Evolutionary conservation across 1,140 invertebrate species (phyloP).

Genomic region (Propsilocerus akamusi): DNA sequence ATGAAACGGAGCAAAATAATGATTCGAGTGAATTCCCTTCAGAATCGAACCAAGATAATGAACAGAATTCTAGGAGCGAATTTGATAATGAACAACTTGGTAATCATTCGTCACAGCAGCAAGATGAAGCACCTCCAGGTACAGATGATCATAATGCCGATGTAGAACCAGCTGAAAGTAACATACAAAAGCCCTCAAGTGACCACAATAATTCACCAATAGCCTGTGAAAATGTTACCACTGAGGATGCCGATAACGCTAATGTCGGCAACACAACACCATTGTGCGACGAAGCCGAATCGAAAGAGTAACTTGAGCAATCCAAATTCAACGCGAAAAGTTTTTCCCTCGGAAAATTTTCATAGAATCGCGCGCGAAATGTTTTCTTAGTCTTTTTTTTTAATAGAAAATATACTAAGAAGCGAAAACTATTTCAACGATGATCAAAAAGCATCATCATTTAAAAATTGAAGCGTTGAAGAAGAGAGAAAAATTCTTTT

Average conservation of each 20-base stretch:
- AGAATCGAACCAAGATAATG: background rate
- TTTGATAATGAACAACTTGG: background rate
- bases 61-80: background rate
- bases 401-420: background rate
- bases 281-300: slow-evolving; percentile 5
- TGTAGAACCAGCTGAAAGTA: background rate
- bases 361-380: too few relatives aligned
- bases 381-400: too few relatives aligned
- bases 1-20: background rate
- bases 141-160: background rate
- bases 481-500: background rate
- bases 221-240: background rate
- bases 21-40: background rate
- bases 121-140: background rate
- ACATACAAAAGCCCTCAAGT: background rate
- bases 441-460: background rate
- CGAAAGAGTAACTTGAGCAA: background rate
- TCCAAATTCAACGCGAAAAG: background rate
- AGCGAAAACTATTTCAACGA: background rate
- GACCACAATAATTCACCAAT: background rate
- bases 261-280: slow-evolving; percentile 7
- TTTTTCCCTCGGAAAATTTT: too few relatives aligned
- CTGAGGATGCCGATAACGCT: background rate
- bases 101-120: background rate
- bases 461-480: background rate